phyloP scores from a whole-genome alignment of 2,797 vertebrate species.

The Thripadectes ignobilis region DNA sequence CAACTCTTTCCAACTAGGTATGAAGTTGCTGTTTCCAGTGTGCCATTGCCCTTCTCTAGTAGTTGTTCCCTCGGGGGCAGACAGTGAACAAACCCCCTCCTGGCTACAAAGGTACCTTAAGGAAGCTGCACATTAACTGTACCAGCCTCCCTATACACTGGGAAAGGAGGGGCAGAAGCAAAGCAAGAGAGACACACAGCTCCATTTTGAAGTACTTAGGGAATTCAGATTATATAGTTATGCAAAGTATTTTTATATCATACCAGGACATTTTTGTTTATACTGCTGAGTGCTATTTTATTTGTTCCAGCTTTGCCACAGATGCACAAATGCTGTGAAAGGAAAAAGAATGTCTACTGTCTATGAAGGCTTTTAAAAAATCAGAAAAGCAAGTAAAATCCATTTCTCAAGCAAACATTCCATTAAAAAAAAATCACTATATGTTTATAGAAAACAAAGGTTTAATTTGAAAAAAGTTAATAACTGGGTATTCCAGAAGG shows the following conservation, averaged over 20 bases:
- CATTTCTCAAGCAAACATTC: slow-evolving; percentile 34
- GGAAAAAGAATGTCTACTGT: background rate
- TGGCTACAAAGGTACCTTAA: background rate
- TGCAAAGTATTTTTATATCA: slow-evolving; percentile 20
- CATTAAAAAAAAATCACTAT: slow-evolving; percentile 48
- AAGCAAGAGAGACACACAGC: background rate
- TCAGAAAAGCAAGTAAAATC: slow-evolving; percentile 18
- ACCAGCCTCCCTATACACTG: background rate
- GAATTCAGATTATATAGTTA: background rate
- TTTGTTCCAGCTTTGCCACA: slow-evolving; percentile 28
- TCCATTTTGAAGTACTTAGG: background rate
- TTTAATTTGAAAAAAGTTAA: slow-evolving; percentile 73
- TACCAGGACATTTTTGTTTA: slow-evolving; percentile 3
- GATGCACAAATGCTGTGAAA: slow-evolving; percentile 13
- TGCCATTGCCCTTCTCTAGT: background rate
- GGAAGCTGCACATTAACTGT: background rate
- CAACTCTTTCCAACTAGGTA: background rate
- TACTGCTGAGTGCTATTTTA: background rate
- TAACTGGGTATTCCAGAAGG: slow-evolving; percentile 69
- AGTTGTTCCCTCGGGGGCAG: background rate
- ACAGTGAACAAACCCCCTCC: background rate
- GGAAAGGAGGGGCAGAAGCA: background rate
- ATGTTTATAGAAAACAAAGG: slow-evolving; percentile 63
- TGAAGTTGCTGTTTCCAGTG: background rate
- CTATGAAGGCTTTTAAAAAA: background rate